Percentiles rank a stretch among this genome's conserved stretches.
Conservation (phyloP, 2,113 vertebrate genomes). For the Pedetes capensis region DNA sequence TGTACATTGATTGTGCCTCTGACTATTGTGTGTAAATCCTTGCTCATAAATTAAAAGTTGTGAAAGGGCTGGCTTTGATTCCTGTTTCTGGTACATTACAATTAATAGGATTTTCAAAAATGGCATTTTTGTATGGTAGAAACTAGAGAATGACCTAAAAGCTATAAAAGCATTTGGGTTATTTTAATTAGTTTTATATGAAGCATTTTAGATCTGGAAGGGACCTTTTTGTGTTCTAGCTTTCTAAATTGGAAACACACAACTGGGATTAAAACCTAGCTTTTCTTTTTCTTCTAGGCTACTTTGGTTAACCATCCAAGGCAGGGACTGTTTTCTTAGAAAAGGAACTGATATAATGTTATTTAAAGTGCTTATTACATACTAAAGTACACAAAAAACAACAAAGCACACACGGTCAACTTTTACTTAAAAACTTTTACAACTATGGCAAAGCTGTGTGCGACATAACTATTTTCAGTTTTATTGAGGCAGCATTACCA, state of each 20-base stretch:
- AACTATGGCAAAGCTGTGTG: background rate
- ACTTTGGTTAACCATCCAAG: background rate
- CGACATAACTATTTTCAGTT: background rate
- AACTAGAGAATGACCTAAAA: background rate
- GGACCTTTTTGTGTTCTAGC: background rate
- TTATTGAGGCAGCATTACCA: background rate
- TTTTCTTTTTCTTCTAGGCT: background rate
- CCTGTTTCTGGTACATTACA: background rate
- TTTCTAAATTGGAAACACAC: background rate
- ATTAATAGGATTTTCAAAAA: background rate
- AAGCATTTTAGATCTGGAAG: constrained; percentile 1
- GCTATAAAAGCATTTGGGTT: background rate
- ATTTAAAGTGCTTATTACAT: background rate
- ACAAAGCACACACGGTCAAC: background rate
- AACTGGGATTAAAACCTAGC: background rate
- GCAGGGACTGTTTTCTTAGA: background rate
- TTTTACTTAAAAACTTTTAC: background rate
- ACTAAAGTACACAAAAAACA: background rate
- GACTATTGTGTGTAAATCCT: background rate
- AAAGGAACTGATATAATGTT: background rate
- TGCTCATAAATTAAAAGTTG: background rate
- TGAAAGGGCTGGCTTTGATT: background rate
- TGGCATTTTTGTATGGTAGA: background rate
- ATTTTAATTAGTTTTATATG: constrained; percentile 10
- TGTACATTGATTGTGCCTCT: background rate